Conservation (phyloP, 2,113 vertebrate species). For the Propithecus coquereli region DNA sequence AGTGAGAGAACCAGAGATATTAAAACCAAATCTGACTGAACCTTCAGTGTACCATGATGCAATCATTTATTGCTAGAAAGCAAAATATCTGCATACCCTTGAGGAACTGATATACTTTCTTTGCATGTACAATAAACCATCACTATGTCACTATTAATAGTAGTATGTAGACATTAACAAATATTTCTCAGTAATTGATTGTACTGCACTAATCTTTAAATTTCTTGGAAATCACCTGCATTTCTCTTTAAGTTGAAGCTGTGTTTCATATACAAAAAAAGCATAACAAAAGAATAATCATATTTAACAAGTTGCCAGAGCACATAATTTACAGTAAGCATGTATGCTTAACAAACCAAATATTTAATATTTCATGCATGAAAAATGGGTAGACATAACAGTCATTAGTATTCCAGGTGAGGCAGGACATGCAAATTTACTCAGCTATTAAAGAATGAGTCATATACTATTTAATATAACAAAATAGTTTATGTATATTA, state of each 20-base stretch:
- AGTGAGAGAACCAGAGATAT: neutral
- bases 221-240: slow-evolving; percentile 30
- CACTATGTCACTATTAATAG: neutral
- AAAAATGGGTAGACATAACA: slow-evolving; percentile 75
- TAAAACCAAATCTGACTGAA: neutral
- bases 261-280: slow-evolving; percentile 45
- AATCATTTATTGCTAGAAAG: neutral
- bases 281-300: slow-evolving; percentile 50
- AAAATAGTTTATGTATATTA: slow-evolving; percentile 85
- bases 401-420: slow-evolving; percentile 82
- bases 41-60: neutral
- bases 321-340: slow-evolving; percentile 73
- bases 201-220: neutral
- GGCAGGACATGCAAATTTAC: slow-evolving; percentile 79
- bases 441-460: slow-evolving; percentile 80
- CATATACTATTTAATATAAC: slow-evolving; percentile 80
- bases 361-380: slow-evolving; percentile 81
- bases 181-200: neutral
- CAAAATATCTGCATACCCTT: neutral
- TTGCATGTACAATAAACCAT: neutral
- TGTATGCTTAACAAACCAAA: slow-evolving; percentile 79
- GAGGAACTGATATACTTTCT: neutral
- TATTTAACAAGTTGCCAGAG: slow-evolving; percentile 76
- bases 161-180: neutral
- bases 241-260: slow-evolving; percentile 32